Conservation (phyloP, 2,113 vertebrate species). For the Takifugu bimaculatus region DNA sequence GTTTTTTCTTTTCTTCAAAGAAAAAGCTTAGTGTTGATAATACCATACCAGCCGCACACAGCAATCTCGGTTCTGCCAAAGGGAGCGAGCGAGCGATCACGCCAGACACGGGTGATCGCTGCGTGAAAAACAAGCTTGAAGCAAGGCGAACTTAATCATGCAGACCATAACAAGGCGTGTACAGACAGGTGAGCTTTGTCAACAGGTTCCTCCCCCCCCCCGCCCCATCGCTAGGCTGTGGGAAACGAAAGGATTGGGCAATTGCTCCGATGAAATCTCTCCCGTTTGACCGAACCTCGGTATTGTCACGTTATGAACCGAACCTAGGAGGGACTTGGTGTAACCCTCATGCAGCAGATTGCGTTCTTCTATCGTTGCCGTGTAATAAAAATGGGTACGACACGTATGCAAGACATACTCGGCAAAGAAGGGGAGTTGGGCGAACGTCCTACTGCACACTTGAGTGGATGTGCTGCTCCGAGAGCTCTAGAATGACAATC, state of each 20-base stretch:
- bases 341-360: neutral
- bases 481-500: conserved; percentile 12
- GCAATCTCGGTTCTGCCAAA: neutral
- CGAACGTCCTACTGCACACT: conserved; percentile 11
- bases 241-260: conserved; percentile 54
- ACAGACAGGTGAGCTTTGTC: conserved; percentile 42
- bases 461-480: conserved; percentile 22
- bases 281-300: neutral
- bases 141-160: conserved; percentile 8
- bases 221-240: conserved; percentile 33
- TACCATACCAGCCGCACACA: neutral
- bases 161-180: conserved; percentile 39
- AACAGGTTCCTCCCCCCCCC: conserved; percentile 55
- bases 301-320: conserved; percentile 6
- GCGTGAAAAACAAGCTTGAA: conserved; percentile 9
- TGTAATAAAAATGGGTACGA: conserved; percentile 14
- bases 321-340: conserved; percentile 1
- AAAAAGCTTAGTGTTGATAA: conserved; percentile 5
- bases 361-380: conserved; percentile 2
- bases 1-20: no score
- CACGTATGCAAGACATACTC: conserved; percentile 24
- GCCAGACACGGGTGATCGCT: neutral
- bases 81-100: conserved; percentile 5
- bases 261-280: conserved; percentile 9
- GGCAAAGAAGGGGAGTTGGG: conserved; percentile 6